A percentile compares a stretch with the other conserved stretches of the same genome.
Evolutionary conservation across 1,140 invertebrate genomes (phyloP).

Genomic region (Drosophila pseudoananassae): DNA sequence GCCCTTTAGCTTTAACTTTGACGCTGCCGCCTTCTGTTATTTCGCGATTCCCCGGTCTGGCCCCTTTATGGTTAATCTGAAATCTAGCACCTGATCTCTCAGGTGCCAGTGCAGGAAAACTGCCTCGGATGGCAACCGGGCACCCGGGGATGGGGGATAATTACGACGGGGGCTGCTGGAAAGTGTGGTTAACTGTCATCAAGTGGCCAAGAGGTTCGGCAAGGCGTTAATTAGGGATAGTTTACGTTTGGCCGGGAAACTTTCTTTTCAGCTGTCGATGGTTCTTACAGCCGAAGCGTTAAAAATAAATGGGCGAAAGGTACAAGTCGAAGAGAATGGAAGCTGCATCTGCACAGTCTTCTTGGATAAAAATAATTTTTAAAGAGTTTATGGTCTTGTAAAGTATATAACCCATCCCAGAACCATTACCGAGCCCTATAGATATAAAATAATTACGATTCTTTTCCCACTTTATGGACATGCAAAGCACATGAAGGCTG

Average conservation of each 20-base stretch:
- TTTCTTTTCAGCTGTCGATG: slow-evolving; percentile 5
- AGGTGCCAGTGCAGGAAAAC: slow-evolving; percentile 1
- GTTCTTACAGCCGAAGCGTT: slow-evolving; percentile 7
- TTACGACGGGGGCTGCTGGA: slow-evolving; percentile 14
- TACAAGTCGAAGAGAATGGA: slow-evolving; percentile 19
- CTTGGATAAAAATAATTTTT: background rate
- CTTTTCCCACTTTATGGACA: background rate
- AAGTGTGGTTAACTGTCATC: slow-evolving; percentile 47
- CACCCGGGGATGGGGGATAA: slow-evolving; percentile 8
- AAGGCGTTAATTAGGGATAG: slow-evolving; percentile 49
- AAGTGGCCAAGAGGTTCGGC: slow-evolving; percentile 38
- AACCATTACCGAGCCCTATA: no score
- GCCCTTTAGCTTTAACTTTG: slow-evolving; percentile 66
- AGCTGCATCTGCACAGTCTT: slow-evolving; percentile 2
- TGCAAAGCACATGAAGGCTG: background rate
- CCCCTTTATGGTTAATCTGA: slow-evolving; percentile 42
- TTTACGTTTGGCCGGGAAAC: slow-evolving; percentile 23
- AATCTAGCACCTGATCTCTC: slow-evolving; percentile 55
- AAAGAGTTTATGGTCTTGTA: background rate
- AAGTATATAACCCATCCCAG: background rate
- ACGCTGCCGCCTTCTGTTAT: slow-evolving; percentile 50
- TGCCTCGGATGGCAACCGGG: no score
- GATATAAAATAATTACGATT: no score
- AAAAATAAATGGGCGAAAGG: slow-evolving; percentile 42
- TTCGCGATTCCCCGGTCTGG: slow-evolving; percentile 11